A percentile compares a stretch with the other conserved stretches of the same genome.
Evolutionary conservation across 2,888 invertebrate genomes (phyloP).

Genomic region (Chrysolina americana): DNA sequence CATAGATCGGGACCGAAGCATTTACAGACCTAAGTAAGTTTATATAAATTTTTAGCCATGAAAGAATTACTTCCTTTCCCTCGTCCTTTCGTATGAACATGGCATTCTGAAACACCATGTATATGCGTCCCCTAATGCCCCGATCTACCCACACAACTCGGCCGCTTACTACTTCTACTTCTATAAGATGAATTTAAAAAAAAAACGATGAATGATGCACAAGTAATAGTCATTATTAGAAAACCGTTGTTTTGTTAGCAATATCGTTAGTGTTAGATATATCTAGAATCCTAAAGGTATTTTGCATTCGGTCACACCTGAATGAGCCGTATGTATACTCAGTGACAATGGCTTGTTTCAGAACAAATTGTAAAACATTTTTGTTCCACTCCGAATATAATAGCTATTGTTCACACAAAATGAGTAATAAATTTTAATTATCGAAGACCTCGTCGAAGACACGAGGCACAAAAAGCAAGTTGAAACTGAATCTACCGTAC

Average conservation of each 20-base stretch:
- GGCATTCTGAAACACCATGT: no score
- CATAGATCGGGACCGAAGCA: no score
- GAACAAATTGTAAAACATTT: constrained; percentile 26
- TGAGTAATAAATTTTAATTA: constrained; percentile 27
- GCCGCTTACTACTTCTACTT: no score
- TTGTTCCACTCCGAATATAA: constrained; percentile 21
- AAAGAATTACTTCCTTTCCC: no score
- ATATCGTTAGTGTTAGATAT: constrained; percentile 3
- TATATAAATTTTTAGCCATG: no score
- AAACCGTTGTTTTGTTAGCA: constrained; percentile 3
- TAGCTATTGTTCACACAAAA: constrained; percentile 20
- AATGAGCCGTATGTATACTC: constrained; percentile 3
- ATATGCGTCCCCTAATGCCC: no score
- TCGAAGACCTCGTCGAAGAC: not conserved
- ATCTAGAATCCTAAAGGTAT: constrained; percentile 1
- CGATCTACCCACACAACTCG: no score
- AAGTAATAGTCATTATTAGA: not conserved
- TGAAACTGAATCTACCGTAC: not conserved
- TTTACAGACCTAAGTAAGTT: no score
- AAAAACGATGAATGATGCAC: no score
- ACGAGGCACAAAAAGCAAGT: not conserved
- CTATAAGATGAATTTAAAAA: no score
- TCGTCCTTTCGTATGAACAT: no score
- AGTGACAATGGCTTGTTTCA: constrained; percentile 29
- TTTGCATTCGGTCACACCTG: constrained; percentile 24